Evolutionary conservation across 2,797 vertebrate genomes (phyloP).

Genomic region (Poeciliopsis turneri): DNA sequence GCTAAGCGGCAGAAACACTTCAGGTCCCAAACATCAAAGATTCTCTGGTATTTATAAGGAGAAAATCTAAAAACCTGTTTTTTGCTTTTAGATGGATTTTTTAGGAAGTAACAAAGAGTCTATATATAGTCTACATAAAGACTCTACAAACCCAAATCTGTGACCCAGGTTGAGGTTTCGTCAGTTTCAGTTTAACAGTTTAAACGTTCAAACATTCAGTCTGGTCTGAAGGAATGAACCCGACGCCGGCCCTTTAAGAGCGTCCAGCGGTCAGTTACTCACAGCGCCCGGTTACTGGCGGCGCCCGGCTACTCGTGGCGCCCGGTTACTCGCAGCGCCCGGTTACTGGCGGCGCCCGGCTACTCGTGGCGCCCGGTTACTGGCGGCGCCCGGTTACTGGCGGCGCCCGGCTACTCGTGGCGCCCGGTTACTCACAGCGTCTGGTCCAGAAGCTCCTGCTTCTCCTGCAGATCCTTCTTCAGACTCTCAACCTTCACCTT

Average conservation of each 20-base stretch:
- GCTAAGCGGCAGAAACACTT: background rate
- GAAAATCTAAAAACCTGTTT: too few species aligned
- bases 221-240: conserved; percentile 7
- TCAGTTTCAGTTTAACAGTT: background rate
- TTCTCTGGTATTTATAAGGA: background rate
- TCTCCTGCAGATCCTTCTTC: conserved; percentile 91
- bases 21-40: background rate
- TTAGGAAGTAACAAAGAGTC: background rate
- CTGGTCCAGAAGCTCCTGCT: conserved; percentile 84
- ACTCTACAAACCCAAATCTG: background rate
- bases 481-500: conserved; percentile 94
- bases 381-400: too few species aligned
- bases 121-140: fast-evolving
- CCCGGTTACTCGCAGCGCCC: too few species aligned
- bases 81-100: too few species aligned
- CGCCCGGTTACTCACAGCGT: conserved; percentile 82
- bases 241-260: conserved; percentile 4
- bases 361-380: too few species aligned
- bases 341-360: too few species aligned
- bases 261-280: conserved; percentile 36
- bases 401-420: too few species aligned
- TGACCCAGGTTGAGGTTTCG: background rate
- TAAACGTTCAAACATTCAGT: background rate
- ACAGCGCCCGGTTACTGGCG: too few species aligned
- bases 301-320: too few species aligned